phyloP scores from a whole-genome alignment of 1,140 invertebrate genomes.

The Coelopa frigida region DNA sequence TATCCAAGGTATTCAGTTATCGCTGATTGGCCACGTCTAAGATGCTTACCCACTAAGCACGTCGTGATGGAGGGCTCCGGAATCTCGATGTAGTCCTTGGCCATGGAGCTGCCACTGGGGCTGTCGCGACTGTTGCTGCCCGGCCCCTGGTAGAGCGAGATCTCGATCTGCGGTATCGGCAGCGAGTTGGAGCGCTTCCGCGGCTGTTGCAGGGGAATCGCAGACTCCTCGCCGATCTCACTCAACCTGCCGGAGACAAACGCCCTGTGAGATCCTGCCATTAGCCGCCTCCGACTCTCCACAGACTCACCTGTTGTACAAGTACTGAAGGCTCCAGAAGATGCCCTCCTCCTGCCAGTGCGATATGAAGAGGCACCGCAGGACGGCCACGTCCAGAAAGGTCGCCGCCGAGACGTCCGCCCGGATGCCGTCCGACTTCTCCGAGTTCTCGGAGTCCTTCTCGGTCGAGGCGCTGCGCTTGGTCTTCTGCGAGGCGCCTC shows the following conservation, averaged over 20 bases:
- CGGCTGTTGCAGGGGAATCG: slow-evolving; percentile 62
- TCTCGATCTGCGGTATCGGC: slow-evolving; percentile 87
- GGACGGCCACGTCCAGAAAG: slow-evolving; percentile 90
- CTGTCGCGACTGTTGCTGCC: slow-evolving; percentile 60
- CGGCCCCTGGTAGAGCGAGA: slow-evolving; percentile 72
- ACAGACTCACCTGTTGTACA: slow-evolving; percentile 68
- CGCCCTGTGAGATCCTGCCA: not conserved
- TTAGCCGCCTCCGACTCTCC: too few relatives aligned
- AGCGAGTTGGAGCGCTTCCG: slow-evolving; percentile 82
- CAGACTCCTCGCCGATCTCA: slow-evolving; percentile 72
- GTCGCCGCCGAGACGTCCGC: slow-evolving; percentile 78
- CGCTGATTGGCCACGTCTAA: not conserved
- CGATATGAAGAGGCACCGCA: slow-evolving; percentile 92
- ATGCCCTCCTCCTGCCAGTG: slow-evolving; percentile 98
- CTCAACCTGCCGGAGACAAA: slow-evolving; percentile 53
- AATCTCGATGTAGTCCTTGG: slow-evolving; percentile 69
- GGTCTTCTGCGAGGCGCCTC: slow-evolving; percentile 44
- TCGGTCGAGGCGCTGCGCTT: slow-evolving; percentile 52
- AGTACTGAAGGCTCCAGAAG: slow-evolving; percentile 92
- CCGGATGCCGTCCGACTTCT: slow-evolving; percentile 33
- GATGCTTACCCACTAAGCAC: slow-evolving; percentile 27
- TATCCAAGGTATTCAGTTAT: not conserved
- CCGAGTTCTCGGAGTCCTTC: slow-evolving; percentile 48
- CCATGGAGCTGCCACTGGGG: slow-evolving; percentile 38
- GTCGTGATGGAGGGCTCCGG: slow-evolving; percentile 49